Percentiles rank a stretch among this genome's conserved stretches.
phyloP scores from a whole-genome alignment of 2,113 vertebrate genomes.

The Theropithecus gelada region DNA sequence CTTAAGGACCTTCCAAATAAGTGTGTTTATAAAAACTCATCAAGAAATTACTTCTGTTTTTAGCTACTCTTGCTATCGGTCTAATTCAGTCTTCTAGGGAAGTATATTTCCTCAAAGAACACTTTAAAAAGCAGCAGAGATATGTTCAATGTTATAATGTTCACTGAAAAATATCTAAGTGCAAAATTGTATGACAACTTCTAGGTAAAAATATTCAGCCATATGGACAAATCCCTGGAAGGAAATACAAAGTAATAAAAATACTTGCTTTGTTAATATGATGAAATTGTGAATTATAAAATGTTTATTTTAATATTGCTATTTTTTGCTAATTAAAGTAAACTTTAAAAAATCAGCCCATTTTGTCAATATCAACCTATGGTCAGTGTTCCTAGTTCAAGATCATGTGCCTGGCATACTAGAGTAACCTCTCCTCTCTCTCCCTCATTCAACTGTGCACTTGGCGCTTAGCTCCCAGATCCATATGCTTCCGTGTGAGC shows the following conservation, averaged over 20 bases:
- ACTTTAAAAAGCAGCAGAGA: constrained; percentile 64
- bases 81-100: constrained; percentile 72
- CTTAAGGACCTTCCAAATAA: constrained; percentile 33
- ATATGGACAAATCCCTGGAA: constrained; percentile 74
- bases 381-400: not conserved
- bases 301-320: not conserved
- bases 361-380: not conserved
- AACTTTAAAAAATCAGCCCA: not conserved
- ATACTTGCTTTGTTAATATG: constrained; percentile 9
- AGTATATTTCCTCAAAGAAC: constrained; percentile 73
- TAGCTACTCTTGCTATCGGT: constrained; percentile 47
- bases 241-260: constrained; percentile 45
- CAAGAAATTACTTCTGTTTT: constrained; percentile 60
- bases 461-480: not conserved
- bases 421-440: not conserved
- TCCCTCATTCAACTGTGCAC: not conserved
- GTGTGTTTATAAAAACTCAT: constrained; percentile 35
- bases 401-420: not conserved
- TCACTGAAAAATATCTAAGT: constrained; percentile 59
- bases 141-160: constrained; percentile 48
- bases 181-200: constrained; percentile 69
- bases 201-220: constrained; percentile 76
- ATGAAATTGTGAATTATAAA: not conserved
- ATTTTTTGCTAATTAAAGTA: constrained; percentile 25
- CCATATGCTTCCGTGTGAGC: not conserved